Percentiles rank a stretch among this genome's conserved stretches.
Evolutionary conservation across 2,888 invertebrate genomes (phyloP).

Genomic region (Drosophila limbata): DNA sequence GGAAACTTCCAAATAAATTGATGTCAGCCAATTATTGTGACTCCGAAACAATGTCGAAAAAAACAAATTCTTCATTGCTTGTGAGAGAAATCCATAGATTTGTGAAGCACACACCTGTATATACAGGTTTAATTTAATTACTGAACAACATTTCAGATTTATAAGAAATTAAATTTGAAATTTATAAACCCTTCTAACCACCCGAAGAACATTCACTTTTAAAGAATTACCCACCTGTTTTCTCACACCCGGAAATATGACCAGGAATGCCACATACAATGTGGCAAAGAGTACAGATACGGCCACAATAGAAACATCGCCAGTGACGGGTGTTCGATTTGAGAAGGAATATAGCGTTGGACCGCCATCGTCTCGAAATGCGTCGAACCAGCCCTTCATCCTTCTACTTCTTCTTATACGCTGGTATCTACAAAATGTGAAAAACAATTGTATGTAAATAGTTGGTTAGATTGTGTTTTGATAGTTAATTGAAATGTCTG

Average conservation of each 20-base stretch:
- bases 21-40: no score
- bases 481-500: slow-evolving; percentile 38
- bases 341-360: slow-evolving; percentile 98
- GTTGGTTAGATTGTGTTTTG: not conserved
- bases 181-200: not conserved
- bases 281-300: slow-evolving; percentile 95
- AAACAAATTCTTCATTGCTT: no score
- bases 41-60: no score
- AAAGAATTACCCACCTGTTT: slow-evolving; percentile 90
- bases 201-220: slow-evolving; percentile 5
- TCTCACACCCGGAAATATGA: slow-evolving; percentile 97
- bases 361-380: slow-evolving; percentile 98
- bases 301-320: slow-evolving; percentile 95
- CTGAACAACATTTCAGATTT: not conserved
- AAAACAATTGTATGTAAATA: slow-evolving; percentile 10
- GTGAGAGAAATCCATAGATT: not conserved
- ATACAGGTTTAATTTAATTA: slow-evolving; percentile 4
- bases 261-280: slow-evolving; percentile 96
- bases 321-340: slow-evolving; percentile 97
- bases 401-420: slow-evolving; percentile 83
- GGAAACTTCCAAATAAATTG: not conserved
- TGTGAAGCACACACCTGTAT: not conserved
- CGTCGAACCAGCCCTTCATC: slow-evolving; percentile 99
- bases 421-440: slow-evolving; percentile 73
- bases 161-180: not conserved